Evolutionary conservation across 1,140 invertebrate species (phyloP), one percentile per base, ranked within the genome.

Genomic region (Bombus waltoni): DNA sequence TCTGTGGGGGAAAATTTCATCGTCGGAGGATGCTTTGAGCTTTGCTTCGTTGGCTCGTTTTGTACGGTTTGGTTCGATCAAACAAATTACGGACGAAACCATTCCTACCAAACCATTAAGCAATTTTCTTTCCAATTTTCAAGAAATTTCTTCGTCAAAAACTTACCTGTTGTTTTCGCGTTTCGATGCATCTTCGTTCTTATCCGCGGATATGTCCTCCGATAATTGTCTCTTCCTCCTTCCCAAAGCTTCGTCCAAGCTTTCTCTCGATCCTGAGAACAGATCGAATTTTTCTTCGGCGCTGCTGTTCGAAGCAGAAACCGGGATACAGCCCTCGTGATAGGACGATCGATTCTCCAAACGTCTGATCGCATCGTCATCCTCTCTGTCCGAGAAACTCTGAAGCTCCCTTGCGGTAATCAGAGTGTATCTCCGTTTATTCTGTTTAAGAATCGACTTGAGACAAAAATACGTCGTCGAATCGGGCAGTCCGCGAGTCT

Each of bases 371-470:
- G 1, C 1, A 11, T 72, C 35, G 1, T 78, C 80, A 9, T 85
- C 87, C 62, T 85, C 89, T 71, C 47, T 81, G 35, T 87, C 89
- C n/a, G 89, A 88, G 3, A 94, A 77, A 70, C 90, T 92, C 77
- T 93, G 91, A 5, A 95, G 88, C 68, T 95, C 94, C 10, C 93
- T 91, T 4, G 89, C 87, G 8, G 94, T 92, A 3, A 95, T 94
- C 4, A 95, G 72, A 2, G 94, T 95, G 59, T 95, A 95, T 3
- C 94, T 89, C 38, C 94, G 84, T 4, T 89, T 91, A 62, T 95
- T 94, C 75, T 94, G 94, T 53, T 94, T 95, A 0, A 95, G 81
- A 32, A 95, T 95, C 11, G 94, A 94, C 75, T 94, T 95, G 0
- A 95, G 84, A 66, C 94, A 95, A 71, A 94, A 93, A 38, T 95